phyloP scores from a whole-genome alignment of 2,888 invertebrate genomes.

The Steinernema carpocapsae region DNA sequence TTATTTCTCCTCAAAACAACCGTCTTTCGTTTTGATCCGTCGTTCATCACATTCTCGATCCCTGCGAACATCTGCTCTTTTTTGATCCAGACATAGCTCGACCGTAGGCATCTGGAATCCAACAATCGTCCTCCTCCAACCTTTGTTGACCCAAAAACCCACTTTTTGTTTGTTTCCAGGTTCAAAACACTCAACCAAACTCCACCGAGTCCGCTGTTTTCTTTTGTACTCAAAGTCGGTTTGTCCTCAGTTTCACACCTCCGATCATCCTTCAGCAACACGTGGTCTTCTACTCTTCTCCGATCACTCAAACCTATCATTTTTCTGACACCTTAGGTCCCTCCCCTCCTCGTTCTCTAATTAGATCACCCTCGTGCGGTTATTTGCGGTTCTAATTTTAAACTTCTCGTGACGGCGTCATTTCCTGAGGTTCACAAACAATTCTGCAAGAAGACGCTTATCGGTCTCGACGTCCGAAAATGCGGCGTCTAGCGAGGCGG shows the following conservation, averaged over 20 bases:
- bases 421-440: slow-evolving; percentile 9
- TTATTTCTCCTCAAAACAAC: too few species aligned
- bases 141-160: too few species aligned
- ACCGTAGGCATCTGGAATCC: too few species aligned
- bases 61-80: too few species aligned
- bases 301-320: slow-evolving; percentile 23
- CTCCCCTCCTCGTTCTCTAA: background rate
- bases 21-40: too few species aligned
- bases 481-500: background rate
- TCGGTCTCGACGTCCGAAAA: background rate
- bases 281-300: background rate
- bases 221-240: background rate
- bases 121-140: too few species aligned
- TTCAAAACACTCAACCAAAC: too few species aligned
- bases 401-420: slow-evolving; percentile 13
- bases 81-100: too few species aligned
- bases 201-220: too few species aligned
- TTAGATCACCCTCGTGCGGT: background rate
- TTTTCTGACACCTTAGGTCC: background rate
- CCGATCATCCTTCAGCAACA: background rate
- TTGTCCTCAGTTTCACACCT: background rate
- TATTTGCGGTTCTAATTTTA: background rate
- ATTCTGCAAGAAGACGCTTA: background rate
- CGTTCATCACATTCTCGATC: background rate
- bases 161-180: too few species aligned